phyloP scores from a whole-genome alignment of 2,113 vertebrate genomes.

The Bucco capensis region DNA sequence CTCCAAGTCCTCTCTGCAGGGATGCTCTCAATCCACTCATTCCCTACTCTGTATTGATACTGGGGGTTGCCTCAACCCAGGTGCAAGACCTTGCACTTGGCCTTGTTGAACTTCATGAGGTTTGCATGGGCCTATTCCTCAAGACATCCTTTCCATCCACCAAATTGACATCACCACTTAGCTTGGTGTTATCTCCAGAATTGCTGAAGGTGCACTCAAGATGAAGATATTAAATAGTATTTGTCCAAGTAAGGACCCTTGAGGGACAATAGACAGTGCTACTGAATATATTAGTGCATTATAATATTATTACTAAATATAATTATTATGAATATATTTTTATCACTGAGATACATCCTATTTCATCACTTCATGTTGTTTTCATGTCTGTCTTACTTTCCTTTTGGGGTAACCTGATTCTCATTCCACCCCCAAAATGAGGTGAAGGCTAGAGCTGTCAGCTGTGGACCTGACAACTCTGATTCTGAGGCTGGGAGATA shows the following conservation, averaged over 20 bases:
- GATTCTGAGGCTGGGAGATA: background rate
- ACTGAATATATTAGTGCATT: too few species aligned
- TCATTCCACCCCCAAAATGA: background rate
- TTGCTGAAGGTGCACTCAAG: background rate
- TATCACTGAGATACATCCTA: background rate
- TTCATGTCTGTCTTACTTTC: background rate
- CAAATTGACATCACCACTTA: background rate
- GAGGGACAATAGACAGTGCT: background rate
- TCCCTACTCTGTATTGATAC: background rate
- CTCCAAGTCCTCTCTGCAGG: rapidly evolving
- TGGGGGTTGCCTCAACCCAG: background rate
- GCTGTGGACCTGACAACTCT: background rate
- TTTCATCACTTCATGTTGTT: slow-evolving; percentile 39
- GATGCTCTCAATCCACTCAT: background rate
- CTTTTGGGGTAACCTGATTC: background rate
- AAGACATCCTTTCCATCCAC: background rate
- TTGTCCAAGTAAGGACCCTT: background rate
- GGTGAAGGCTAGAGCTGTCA: background rate
- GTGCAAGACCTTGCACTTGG: background rate
- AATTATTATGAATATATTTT: slow-evolving; percentile 42
- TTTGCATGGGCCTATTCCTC: background rate
- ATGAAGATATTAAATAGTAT: background rate
- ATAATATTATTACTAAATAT: slow-evolving; percentile 35
- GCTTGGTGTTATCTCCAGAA: background rate
- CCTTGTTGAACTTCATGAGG: background rate